Evolutionary conservation across 2,888 invertebrate species (phyloP), one percentile per base, ranked within the genome.

Genomic region (Dromius quadrimaculatus): DNA sequence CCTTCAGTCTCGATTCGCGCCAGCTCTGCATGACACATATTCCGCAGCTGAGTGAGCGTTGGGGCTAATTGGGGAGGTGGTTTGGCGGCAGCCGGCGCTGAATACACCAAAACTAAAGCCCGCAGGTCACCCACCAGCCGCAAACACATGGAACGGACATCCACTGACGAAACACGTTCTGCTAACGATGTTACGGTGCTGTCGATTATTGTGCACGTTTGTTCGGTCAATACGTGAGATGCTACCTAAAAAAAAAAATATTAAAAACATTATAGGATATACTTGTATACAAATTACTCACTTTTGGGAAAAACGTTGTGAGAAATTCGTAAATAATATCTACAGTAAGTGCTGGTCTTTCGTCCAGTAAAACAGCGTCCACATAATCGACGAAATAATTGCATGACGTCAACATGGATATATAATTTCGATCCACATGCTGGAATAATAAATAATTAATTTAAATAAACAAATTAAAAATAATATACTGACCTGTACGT

Each of bases 281-380:
- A 5, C 8, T 28, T 8, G 47, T 47, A 13, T 47, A 9, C 22
- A 54, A 22, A 6, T 45, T 22, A 71, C 77, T 77, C 82, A 94
- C 92, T 88, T 95, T 95, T 0, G 95, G 94, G 80, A 96, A 94
- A 80, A 94, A 95, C 72, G 93, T 91, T 77, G 90, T 90, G 81
- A 96, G 87, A 81, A 97, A 96, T 79, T 93, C 92, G 81, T 92
- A 92, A 76, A 96, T 93, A 77, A 91, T 88, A 64, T 90, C 90
- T 77, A 94, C 93, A 74, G 92, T 94, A 6, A 97, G 85, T 8
- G 94, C 94, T 71, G 90, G 88, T 74, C 96, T 86, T 82, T 97
- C 96, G 80, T 96, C 95, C 64, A 94, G 83, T 50, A 97, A 83
- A 17, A 96, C 89, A n/a, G 94, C 91, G 79, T 96, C 95, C 72